phyloP scores from a whole-genome alignment of 2,797 vertebrate genomes.

The Betta splendens region DNA sequence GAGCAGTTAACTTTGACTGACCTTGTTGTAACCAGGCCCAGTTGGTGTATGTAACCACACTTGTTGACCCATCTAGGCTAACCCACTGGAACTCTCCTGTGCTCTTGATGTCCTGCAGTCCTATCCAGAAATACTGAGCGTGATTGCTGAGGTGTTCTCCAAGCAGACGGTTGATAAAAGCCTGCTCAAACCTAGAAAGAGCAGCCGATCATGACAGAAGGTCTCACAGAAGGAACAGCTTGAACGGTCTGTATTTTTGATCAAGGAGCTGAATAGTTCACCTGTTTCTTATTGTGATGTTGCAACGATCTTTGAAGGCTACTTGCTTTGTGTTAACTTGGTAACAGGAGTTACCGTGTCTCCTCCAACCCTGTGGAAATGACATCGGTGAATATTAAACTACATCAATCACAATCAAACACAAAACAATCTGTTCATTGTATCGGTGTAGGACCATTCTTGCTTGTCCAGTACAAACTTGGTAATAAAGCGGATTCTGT shows the following conservation, averaged over 20 bases:
- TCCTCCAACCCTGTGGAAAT: conserved; percentile 86
- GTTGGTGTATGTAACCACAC: conserved; percentile 84
- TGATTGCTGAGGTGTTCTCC: conserved; percentile 76
- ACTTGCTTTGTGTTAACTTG: conserved; percentile 80
- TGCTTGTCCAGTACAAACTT: no score
- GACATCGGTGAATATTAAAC: conserved; percentile 8
- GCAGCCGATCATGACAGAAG: conserved; percentile 9
- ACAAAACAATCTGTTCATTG: no score
- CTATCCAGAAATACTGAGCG: conserved; percentile 89
- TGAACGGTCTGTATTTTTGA: background rate
- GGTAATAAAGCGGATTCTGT: no score
- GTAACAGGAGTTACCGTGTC: conserved; percentile 90
- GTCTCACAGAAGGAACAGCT: background rate
- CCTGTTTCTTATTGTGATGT: conserved; percentile 90
- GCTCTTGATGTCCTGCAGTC: conserved; percentile 85
- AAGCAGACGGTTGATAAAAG: conserved; percentile 90
- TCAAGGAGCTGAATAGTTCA: conserved; percentile 46
- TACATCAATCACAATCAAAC: no score
- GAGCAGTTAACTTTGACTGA: conserved; percentile 24
- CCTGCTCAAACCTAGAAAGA: conserved; percentile 91
- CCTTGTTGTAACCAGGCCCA: conserved; percentile 88
- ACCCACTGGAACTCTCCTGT: conserved; percentile 90
- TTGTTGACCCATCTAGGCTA: conserved; percentile 58
- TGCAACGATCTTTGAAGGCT: conserved; percentile 86
- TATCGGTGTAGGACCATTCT: no score